Percentiles rank a stretch among this genome's conserved stretches.
phyloP scores from a whole-genome alignment of 2,888 invertebrate genomes.

The Volucella inflata region DNA sequence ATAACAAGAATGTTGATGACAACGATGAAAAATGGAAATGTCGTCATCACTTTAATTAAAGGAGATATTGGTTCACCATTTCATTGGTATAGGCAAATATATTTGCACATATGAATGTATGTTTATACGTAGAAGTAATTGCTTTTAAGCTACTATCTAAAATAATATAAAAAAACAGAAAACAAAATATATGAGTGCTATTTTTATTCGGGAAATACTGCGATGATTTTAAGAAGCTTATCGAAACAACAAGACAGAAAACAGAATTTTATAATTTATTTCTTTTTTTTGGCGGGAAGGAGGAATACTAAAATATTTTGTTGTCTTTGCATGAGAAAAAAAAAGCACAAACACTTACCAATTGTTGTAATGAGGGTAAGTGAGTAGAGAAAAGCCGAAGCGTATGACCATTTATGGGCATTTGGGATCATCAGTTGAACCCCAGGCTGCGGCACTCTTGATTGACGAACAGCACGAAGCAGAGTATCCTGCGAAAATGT shows the following conservation, averaged over 20 bases:
- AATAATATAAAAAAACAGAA: constrained; percentile 19
- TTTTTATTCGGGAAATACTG: constrained; percentile 53
- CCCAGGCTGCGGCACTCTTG: constrained; percentile 83
- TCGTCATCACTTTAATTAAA: constrained; percentile 58
- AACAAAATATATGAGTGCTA: constrained; percentile 14
- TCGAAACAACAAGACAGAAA: constrained; percentile 63
- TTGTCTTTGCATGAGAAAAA: neutral
- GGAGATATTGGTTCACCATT: constrained; percentile 54
- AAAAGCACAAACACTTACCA: constrained; percentile 86
- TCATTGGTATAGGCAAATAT: neutral
- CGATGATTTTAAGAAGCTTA: constrained; percentile 67
- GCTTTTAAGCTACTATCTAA: no score
- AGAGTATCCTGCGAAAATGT: constrained; percentile 81
- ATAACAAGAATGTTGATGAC: constrained; percentile 12
- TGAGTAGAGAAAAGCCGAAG: constrained; percentile 95
- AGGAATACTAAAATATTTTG: constrained; percentile 35
- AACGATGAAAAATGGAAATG: constrained; percentile 45
- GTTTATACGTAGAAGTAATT: constrained; percentile 9
- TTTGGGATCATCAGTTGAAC: constrained; percentile 82
- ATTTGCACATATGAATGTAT: neutral
- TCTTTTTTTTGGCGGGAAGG: neutral
- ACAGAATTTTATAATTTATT: constrained; percentile 49
- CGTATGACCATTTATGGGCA: constrained; percentile 94
- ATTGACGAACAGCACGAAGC: constrained; percentile 83
- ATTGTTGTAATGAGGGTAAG: constrained; percentile 97